phyloP scores from a whole-genome alignment of 2,113 vertebrate species.

The Chaetops frenatus region DNA sequence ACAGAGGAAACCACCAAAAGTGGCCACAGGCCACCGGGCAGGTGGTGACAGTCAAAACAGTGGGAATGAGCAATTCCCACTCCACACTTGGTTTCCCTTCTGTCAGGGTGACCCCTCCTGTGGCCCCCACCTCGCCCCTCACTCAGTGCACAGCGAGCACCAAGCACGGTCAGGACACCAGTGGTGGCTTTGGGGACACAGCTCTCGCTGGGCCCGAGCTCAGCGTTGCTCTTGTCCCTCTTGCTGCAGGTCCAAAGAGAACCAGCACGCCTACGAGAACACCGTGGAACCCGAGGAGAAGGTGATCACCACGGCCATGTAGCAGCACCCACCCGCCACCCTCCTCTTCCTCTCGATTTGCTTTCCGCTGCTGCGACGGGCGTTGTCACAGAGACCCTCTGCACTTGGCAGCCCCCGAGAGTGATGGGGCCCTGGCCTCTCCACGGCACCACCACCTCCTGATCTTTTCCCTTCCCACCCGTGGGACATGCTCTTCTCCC shows the following conservation, averaged over 20 bases:
- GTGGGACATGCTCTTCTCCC: not conserved
- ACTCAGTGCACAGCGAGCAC: not conserved
- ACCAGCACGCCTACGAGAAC: conserved; percentile 53
- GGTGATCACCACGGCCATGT: conserved; percentile 70
- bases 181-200: not conserved
- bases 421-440: accelerated
- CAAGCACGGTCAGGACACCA: not conserved
- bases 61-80: not conserved
- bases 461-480: not conserved
- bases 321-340: not conserved
- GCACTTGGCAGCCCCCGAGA: not conserved
- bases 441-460: not conserved
- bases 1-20: not conserved
- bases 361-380: accelerated
- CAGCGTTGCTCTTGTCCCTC: not conserved
- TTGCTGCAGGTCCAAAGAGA: conserved; percentile 62
- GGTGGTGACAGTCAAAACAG: not conserved
- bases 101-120: not conserved
- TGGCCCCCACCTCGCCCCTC: not conserved
- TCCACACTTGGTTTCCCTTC: accelerated
- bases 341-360: not conserved
- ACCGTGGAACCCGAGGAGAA: conserved; percentile 24
- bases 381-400: not conserved
- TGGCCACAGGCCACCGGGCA: accelerated
- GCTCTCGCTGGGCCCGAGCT: not conserved